Base-by-base conservation (phyloP, 2,888 invertebrate genomes). In the Gymnoscelis rufifasciata region DNA sequence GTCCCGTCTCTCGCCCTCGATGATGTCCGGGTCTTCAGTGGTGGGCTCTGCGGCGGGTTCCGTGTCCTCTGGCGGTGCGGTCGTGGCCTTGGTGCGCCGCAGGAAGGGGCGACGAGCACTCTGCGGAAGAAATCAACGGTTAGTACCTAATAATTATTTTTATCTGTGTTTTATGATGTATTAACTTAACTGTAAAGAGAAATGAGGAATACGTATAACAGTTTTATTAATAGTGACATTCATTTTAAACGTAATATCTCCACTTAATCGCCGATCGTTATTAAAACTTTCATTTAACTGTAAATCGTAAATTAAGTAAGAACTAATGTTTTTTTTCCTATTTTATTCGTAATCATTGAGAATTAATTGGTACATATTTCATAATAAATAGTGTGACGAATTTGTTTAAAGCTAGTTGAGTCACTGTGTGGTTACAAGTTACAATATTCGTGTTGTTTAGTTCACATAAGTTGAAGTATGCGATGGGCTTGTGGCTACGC, bases 91-190 rank as follows among this genome's bases (percentile, higher is more conserved):
- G 44, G 83, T 87, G 52, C 87, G 84, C 1, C 84, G 78, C 44
- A 74, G 72, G 79, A 87, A 84, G 54, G 68, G 70, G 41, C 82
- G 77, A 51, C 74, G 80, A 38, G 64, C 56, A 37, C 64, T 64
- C 87, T 87, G 82, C 46, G 59, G 70, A 66, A 57, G 54, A 59
- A 69, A 56, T 19, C 27, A 8, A 43, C 41, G 60, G 60, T 61
- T 49, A 59, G 59, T 59, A 47, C 28, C 14, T 43, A 19, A 19
- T 5, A 19, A 5, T 19, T 19, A 19, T 19, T 19, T 19, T 19
- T 5, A 19, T 19, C 3, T 2, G 5, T 19, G 19, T 3, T 19
- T 19, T 19, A 19, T 19, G n/a, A n/a, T 51, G 50, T 52, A 49
- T 47, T 30, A 12, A 15, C 3, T 26, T 28, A 19, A 31, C 24